Evolutionary conservation across 1,140 invertebrate species (phyloP).

Genomic region (Laodelphax striatellus): DNA sequence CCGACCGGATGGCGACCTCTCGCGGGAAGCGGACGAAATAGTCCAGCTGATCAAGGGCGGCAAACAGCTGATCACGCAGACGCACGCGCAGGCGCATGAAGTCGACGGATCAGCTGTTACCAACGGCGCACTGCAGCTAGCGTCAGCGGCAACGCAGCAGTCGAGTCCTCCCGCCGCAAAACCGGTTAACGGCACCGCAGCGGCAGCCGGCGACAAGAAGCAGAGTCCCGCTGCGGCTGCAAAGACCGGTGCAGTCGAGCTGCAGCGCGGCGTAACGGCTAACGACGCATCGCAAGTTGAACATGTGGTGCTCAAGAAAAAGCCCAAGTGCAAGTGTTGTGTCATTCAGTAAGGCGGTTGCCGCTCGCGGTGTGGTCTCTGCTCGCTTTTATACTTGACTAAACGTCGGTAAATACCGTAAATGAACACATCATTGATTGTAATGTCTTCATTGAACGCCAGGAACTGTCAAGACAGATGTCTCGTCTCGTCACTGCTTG

Average conservation of each 20-base stretch:
- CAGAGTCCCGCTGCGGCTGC: constrained; percentile 31
- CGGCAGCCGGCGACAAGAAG: no score
- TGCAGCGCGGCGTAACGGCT: constrained; percentile 55
- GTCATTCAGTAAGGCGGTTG: constrained; percentile 56
- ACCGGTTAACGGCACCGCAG: constrained; percentile 29
- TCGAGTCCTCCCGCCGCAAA: constrained; percentile 26
- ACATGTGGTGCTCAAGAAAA: constrained; percentile 78
- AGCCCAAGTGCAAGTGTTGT: constrained; percentile 82
- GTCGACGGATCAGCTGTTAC: constrained; percentile 28
- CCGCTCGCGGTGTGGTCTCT: neutral
- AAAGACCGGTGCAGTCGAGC: constrained; percentile 44
- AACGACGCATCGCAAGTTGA: constrained; percentile 65
- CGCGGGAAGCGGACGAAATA: constrained; percentile 89
- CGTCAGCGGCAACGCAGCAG: constrained; percentile 29
- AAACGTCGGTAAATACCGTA: no score
- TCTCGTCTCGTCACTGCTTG: no score
- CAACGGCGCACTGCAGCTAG: constrained; percentile 20
- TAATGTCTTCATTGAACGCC: no score
- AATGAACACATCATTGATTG: no score
- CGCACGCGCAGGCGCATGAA: constrained; percentile 31
- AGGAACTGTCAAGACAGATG: no score
- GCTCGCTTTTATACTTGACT: neutral
- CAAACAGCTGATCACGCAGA: constrained; percentile 70
- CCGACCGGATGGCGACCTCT: constrained; percentile 87
- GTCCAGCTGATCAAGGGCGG: constrained; percentile 86